Evolutionary conservation across 2,797 vertebrate genomes (phyloP).

Genomic region (Pristis pectinata): DNA sequence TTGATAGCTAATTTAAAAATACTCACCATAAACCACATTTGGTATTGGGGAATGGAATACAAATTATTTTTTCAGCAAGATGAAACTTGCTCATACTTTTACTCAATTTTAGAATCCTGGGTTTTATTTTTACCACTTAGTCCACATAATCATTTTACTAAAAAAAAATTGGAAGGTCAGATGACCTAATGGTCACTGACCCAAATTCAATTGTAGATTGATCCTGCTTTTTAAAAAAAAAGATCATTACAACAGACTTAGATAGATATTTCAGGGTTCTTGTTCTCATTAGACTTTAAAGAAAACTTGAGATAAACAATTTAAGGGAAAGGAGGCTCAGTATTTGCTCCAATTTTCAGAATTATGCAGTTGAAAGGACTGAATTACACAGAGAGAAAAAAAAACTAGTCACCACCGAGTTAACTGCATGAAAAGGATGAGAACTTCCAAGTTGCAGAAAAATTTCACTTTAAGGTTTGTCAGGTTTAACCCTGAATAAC

Average conservation of each 20-base stretch:
- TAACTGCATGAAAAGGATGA: not conserved
- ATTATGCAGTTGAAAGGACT: not conserved
- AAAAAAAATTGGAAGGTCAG: not conserved
- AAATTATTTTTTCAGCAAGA: not conserved
- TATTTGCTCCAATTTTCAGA: not conserved
- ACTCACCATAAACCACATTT: not conserved
- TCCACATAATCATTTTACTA: not conserved
- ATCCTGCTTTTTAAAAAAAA: not conserved
- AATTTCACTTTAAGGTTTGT: not conserved
- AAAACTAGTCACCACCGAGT: not conserved
- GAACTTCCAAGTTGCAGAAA: not conserved
- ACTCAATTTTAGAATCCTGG: not conserved
- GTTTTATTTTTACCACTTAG: not conserved
- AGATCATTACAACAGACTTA: not conserved
- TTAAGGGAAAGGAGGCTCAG: not conserved
- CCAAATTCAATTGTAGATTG: not conserved
- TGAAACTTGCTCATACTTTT: too few species aligned
- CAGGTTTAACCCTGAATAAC: not conserved
- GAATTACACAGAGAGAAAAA: not conserved
- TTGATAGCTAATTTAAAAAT: slow-evolving; percentile 15
- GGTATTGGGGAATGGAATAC: not conserved
- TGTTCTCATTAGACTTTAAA: not conserved
- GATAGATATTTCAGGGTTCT: not conserved
- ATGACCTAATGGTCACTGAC: not conserved
- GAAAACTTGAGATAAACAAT: not conserved